These are phyloP conservation scores for Dusona sp. DNA, from an alignment of 2,888 invertebrate species.

Conservation along the genomic window DNA sequence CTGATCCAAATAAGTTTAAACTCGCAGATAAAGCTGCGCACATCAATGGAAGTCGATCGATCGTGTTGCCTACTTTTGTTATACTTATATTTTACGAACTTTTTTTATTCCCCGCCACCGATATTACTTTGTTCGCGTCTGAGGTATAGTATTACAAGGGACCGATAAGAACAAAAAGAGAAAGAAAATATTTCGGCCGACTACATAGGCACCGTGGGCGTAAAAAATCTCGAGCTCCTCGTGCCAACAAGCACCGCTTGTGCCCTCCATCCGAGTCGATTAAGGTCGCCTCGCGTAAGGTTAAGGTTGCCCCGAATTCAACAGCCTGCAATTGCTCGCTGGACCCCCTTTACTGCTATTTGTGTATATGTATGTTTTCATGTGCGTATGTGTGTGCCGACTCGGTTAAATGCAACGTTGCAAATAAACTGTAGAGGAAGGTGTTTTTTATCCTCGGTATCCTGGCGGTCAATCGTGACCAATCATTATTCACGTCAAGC, in stretches of 20 bases:
- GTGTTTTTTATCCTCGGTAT: conserved; percentile 47
- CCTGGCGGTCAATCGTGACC: conserved; percentile 56
- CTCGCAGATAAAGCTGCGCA: conserved; percentile 1
- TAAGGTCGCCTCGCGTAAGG: conserved; percentile 69
- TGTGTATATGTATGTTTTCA: conserved; percentile 18
- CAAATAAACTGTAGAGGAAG: conserved; percentile 45
- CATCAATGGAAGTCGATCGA: conserved; percentile 27
- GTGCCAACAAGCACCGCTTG: conserved; percentile 57
- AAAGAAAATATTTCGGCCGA: conserved; percentile 24
- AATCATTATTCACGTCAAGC: conserved; percentile 75
- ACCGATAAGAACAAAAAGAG: conserved; percentile 37
- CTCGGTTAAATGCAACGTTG: conserved; percentile 39
- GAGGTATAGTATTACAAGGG: conserved; percentile 53
- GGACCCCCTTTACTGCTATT: conserved; percentile 8
- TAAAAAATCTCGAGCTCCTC: conserved; percentile 53
- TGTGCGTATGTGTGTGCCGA: conserved; percentile 3
- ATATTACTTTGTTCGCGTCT: conserved; percentile 42
- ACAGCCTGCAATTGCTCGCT: conserved; percentile 33
- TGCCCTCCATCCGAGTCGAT: conserved; percentile 70
- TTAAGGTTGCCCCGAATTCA: conserved; percentile 70
- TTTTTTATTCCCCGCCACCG: conserved; percentile 18
- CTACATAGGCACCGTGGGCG: conserved; percentile 54
- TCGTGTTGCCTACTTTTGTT: conserved; percentile 23
- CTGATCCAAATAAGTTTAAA: conserved; percentile 46
- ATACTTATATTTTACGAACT: neutral